Base-by-base conservation (phyloP, 2,888 invertebrate genomes). In the Nemoura dubitans region DNA sequence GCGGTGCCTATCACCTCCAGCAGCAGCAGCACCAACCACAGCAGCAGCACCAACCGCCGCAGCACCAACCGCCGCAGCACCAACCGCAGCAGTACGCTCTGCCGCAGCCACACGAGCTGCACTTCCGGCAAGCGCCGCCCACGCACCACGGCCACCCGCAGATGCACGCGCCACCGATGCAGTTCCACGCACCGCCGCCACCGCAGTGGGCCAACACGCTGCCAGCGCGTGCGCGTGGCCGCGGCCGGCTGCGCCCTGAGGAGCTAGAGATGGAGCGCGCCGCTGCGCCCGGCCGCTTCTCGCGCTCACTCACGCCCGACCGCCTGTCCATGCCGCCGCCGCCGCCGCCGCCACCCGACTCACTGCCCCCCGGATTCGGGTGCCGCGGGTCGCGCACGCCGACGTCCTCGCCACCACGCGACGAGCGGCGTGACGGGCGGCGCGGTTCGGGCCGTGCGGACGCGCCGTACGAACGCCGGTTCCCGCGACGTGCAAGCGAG, bases 161-260 rank as follows among this genome's bases (percentile, higher is more conserved):
- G 76, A 28, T n/a, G 28, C 86, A 27, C 42, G 85, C 27, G 36
- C 85, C 85, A n/a, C 86, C 86, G 26, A 59, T 82, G 26, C 85
- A 82, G 27, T 86, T 80, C 30, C 43, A 30, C 10, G 43, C 42
- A 28, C 14, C 26, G 76, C 80, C 26, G 27, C 83, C 85, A 36
- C 27, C 6, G 83, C 90, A 89, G 88, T 86, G 90, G 90, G 84
- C 88, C 14, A 88, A 88, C 76, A 88, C 88, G 0, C 83, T 88
- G 30, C 88, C 88, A 10, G 77, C 91, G 78, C 90, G 92, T 85
- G 93, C 94, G 85, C 92, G 95, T 89, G 95, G 95, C 36, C 92
- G 95, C 89, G 94, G 94, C 21, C 92, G 94, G 87, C 91, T 93
- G 85, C 92, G 93, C 89, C 93, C 94, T 28, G 93, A 93, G 90